These are phyloP conservation scores for Bemisia tabaci DNA, from an alignment of 1,140 invertebrate genomes.

Conservation along the genomic window DNA sequence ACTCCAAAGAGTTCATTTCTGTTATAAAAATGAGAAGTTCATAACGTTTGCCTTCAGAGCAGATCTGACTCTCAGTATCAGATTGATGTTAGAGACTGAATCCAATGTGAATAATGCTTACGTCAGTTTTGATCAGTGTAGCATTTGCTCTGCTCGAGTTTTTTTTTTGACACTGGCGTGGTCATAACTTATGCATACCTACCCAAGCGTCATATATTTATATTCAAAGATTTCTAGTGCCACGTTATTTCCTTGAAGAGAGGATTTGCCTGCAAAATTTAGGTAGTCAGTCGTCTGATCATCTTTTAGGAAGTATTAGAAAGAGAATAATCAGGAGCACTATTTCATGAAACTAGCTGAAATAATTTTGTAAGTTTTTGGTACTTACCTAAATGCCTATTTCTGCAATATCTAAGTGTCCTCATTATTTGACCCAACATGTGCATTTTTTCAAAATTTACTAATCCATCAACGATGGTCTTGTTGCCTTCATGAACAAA, in stretches of 20 bases:
- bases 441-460: constrained; percentile 89
- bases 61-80: no score
- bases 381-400: constrained; percentile 47
- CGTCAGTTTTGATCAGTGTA: no score
- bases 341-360: neutral
- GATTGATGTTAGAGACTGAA: no score
- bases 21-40: no score
- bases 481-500: constrained; percentile 86
- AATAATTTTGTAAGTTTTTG: neutral
- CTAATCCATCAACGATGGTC: constrained; percentile 63
- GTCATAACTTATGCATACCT: no score
- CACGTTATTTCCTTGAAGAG: neutral
- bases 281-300: neutral
- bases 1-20: no score
- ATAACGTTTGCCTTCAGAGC: no score
- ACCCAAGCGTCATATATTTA: no score
- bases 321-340: neutral
- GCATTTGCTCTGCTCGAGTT: no score
- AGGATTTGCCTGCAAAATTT: neutral
- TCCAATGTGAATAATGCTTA: no score
- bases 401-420: constrained; percentile 58
- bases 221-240: no score
- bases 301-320: neutral
- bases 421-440: constrained; percentile 73
- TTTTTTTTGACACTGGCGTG: no score